These are phyloP conservation scores for Musca domestica DNA, from an alignment of 1,140 invertebrate species.

Conservation along the genomic window DNA sequence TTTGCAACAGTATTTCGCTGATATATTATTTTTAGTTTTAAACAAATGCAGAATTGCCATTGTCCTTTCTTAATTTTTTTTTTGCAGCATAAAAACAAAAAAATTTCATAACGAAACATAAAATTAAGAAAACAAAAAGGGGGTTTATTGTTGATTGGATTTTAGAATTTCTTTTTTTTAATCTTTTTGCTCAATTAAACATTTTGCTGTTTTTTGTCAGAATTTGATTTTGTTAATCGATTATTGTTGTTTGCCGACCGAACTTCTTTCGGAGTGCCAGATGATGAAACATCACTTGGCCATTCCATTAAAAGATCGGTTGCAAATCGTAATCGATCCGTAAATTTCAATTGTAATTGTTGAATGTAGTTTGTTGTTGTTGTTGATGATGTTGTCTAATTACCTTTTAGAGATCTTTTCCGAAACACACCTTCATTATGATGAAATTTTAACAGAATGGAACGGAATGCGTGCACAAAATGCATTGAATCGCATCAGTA, in stretches of 20 bases:
- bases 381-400: constrained; percentile 52
- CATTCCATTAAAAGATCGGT: constrained; percentile 48
- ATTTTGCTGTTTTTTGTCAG: too few species aligned
- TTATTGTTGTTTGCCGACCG: too few species aligned
- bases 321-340: constrained; percentile 47
- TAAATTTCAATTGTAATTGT: constrained; percentile 26
- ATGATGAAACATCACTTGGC: constrained; percentile 29
- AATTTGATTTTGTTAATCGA: too few species aligned
- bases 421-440: constrained; percentile 76
- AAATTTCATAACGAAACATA: too few species aligned
- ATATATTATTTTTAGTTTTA: constrained; percentile 33
- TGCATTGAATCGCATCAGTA: constrained; percentile 59
- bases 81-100: too few species aligned
- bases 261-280: too few species aligned
- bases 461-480: constrained; percentile 54
- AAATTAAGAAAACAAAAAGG: too few species aligned
- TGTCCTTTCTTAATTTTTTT: too few species aligned
- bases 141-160: too few species aligned
- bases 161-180: too few species aligned
- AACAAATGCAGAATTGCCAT: constrained; percentile 1
- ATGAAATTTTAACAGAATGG: constrained; percentile 45
- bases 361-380: constrained; percentile 45
- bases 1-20: constrained; percentile 18
- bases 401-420: constrained; percentile 91
- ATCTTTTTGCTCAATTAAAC: too few species aligned